A percentile compares a stretch with the other conserved stretches of the same genome.
Evolutionary conservation across 92 coral and sea anemone genomes (phyloP).

Genomic region (Siderastrea siderea): DNA sequence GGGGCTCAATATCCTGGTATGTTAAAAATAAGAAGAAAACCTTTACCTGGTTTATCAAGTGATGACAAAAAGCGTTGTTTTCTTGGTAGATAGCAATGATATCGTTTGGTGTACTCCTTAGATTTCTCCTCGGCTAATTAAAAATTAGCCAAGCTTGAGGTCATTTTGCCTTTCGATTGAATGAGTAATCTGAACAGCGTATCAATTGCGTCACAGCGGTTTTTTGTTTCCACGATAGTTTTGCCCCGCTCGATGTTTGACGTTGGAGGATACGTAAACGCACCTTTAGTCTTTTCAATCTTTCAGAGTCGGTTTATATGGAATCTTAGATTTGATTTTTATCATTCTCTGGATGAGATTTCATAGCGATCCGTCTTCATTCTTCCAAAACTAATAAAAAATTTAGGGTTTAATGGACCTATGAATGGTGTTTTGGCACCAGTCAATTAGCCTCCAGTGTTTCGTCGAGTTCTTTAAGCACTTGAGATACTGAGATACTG

Average conservation of each 20-base stretch:
- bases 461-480: too few species aligned
- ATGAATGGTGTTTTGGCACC: constrained; percentile 26
- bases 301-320: not conserved
- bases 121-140: not conserved
- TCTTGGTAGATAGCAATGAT: not conserved
- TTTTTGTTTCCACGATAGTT: too few species aligned
- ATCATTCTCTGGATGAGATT: too few species aligned
- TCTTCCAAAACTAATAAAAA: not conserved
- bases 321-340: too few species aligned
- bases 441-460: not conserved
- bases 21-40: not conserved
- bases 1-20: too few species aligned
- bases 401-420: not conserved
- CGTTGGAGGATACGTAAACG: not conserved
- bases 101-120: not conserved
- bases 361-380: too few species aligned
- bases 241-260: not conserved
- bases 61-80: not conserved
- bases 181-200: constrained; percentile 3
- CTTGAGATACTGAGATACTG: too few species aligned
- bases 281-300: not conserved
- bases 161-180: constrained; percentile 35
- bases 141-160: constrained; percentile 38
- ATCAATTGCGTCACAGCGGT: constrained; percentile 13
- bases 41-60: constrained; percentile 25